Evolutionary conservation across 2,888 invertebrate species (phyloP).

Genomic region (Dasypogon diadema): DNA sequence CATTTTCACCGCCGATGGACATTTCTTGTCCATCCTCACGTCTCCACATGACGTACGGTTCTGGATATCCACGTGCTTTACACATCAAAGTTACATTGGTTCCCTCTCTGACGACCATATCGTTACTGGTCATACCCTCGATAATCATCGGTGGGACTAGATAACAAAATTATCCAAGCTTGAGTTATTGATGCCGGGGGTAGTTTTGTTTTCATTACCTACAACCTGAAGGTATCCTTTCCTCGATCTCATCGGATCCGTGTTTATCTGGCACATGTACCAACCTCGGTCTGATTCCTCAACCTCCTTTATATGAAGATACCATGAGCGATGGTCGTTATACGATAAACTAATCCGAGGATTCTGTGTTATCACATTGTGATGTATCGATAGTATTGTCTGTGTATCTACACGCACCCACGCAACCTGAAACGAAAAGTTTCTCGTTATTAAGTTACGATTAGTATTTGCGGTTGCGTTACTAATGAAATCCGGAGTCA

Average conservation of each 20-base stretch:
- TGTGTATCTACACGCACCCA: slow-evolving; percentile 95
- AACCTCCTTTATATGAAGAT: slow-evolving; percentile 88
- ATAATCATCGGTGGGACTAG: slow-evolving; percentile 92
- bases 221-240: slow-evolving; percentile 93
- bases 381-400: slow-evolving; percentile 91
- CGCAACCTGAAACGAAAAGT: slow-evolving; percentile 76
- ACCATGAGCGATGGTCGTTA: slow-evolving; percentile 93
- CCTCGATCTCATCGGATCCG: slow-evolving; percentile 92
- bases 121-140: slow-evolving; percentile 89
- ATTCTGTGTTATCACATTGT: slow-evolving; percentile 92
- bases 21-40: slow-evolving; percentile 90
- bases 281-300: slow-evolving; percentile 90
- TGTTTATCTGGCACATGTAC: slow-evolving; percentile 95
- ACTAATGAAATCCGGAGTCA: slow-evolving; percentile 25
- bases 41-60: slow-evolving; percentile 94
- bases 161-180: slow-evolving; percentile 57
- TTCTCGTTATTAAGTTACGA: slow-evolving; percentile 49
- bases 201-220: slow-evolving; percentile 73
- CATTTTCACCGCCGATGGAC: slow-evolving; percentile 89
- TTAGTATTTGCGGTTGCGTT: slow-evolving; percentile 25
- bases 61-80: slow-evolving; percentile 88
- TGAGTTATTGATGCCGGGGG: slow-evolving; percentile 27
- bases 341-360: slow-evolving; percentile 87
- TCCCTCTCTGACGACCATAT: slow-evolving; percentile 91
- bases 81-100: slow-evolving; percentile 89